Base-by-base conservation (phyloP, 2,888 invertebrate species). In the Eulithis prunata region DNA sequence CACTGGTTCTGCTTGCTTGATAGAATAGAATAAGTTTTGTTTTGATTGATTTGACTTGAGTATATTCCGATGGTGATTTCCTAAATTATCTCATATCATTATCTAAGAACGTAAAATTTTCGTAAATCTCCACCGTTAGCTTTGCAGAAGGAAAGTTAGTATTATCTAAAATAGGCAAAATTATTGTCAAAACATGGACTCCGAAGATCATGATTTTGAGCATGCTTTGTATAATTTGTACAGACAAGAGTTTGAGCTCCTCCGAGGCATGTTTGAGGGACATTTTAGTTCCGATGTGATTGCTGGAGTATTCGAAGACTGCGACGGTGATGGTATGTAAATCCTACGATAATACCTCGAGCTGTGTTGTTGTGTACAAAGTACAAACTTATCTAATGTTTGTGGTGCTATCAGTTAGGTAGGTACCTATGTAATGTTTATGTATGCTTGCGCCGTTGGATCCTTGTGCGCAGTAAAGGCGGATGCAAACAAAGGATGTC, bases 271-370 rank as follows among this genome's bases (percentile, higher is more conserved):
- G 81, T 93, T 92, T 60, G 86, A 87, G 4, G 75, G 81, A 67
- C 78, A 84, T 32, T 68, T 91, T 62, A 83, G 74, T 68, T 77
- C 71, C 70, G 89, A 88, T 61, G 86, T 85, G n/a, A 86, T 91
- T 53, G 69, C 70, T 58, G 76, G 87, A 13, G 76, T 93, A 13
- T 84, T 90, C 10, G 89, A 90, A 68, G 88, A 82, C 70, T 91
- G 81, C 64, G 79, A 71, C 5, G 92, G 91, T 12, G 87, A 92
- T 74, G 72, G 92, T 92, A 81, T 90, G 92, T 91, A 13, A 12
- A 21, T 21, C 12, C 10, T 49, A 41, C 10, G 3, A 49, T 10
- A 11, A 13, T 14, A n/a, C 7, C 14, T 14, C 47, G 47, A 7
- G 7, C 10, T 49, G 8, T 49, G 49, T 21, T 49, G 49, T 21